Conservation (phyloP, 2,888 invertebrate species). For the Drosophila differens region DNA sequence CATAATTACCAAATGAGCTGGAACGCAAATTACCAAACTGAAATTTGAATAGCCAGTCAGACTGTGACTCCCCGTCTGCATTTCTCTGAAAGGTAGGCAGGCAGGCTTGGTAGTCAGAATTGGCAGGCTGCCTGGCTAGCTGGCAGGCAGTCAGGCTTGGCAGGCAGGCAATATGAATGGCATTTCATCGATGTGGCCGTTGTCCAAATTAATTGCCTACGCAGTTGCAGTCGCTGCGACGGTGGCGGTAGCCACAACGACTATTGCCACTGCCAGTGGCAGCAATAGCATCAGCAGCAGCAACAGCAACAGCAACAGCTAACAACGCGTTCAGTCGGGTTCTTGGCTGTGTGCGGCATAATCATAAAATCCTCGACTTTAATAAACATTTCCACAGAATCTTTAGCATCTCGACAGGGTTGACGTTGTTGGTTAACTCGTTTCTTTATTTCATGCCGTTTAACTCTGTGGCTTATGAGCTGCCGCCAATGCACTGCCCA, state of each 20-base stretch:
- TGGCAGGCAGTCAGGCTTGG: conserved; percentile 18
- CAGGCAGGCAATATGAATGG: conserved; percentile 73
- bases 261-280: conserved; percentile 10
- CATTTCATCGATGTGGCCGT: conserved; percentile 78
- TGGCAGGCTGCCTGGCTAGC: conserved; percentile 17
- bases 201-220: conserved; percentile 79
- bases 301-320: conserved; percentile 20
- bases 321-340: conserved; percentile 23
- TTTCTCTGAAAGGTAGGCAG: conserved; percentile 45
- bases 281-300: conserved; percentile 8
- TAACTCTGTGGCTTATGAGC: conserved; percentile 67
- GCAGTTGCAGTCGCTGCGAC: conserved; percentile 52
- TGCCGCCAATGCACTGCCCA: conserved; percentile 50
- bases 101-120: conserved; percentile 2
- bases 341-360: conserved; percentile 72
- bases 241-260: conserved; percentile 7
- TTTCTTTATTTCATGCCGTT: conserved; percentile 74
- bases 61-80: conserved; percentile 33
- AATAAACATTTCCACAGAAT: conserved; percentile 82
- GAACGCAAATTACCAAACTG: conserved; percentile 69
- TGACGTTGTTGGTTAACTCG: conserved; percentile 65
- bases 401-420: conserved; percentile 73
- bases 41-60: conserved; percentile 70
- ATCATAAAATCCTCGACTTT: conserved; percentile 79
- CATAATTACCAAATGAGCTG: conserved; percentile 78